phyloP scores from a whole-genome alignment of 2,888 invertebrate genomes.

The Sclerodermus sp. region DNA sequence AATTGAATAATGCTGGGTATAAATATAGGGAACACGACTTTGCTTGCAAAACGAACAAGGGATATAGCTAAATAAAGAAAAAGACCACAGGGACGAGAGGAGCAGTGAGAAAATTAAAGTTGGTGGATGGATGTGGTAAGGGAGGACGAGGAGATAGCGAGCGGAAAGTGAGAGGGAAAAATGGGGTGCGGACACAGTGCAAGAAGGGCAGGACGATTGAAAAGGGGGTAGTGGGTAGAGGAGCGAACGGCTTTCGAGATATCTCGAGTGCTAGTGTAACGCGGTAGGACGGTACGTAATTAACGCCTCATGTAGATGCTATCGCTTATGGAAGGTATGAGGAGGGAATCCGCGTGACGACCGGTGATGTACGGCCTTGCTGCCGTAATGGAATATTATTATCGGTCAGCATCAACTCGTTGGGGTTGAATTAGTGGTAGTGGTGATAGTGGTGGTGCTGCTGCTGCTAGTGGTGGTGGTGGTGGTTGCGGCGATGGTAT shows the following conservation, averaged over 20 bases:
- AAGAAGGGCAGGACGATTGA: background rate
- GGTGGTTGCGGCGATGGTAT: constrained; percentile 7
- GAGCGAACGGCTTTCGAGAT: constrained; percentile 24
- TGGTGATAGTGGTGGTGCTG: constrained; percentile 22
- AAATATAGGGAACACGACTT: no score
- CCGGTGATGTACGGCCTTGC: constrained; percentile 50
- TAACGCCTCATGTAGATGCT: constrained; percentile 57
- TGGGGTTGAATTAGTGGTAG: constrained; percentile 44
- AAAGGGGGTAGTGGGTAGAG: constrained; percentile 5
- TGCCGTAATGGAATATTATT: constrained; percentile 56
- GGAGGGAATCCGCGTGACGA: constrained; percentile 51
- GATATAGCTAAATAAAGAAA: no score
- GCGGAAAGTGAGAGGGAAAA: background rate
- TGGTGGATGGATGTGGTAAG: background rate
- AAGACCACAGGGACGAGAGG: no score
- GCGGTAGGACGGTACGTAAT: constrained; percentile 55
- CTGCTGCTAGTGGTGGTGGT: constrained; percentile 6
- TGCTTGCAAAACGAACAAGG: no score
- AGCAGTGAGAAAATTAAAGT: background rate
- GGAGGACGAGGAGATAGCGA: background rate
- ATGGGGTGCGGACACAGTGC: background rate
- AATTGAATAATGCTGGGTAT: no score
- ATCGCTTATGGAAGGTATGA: constrained; percentile 42
- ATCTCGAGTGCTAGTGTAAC: constrained; percentile 52
- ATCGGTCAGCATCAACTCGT: constrained; percentile 52